A percentile compares a stretch with the other conserved stretches of the same genome.
Conservation (phyloP, 2,113 vertebrate genomes). For the Nerophis ophidion region DNA sequence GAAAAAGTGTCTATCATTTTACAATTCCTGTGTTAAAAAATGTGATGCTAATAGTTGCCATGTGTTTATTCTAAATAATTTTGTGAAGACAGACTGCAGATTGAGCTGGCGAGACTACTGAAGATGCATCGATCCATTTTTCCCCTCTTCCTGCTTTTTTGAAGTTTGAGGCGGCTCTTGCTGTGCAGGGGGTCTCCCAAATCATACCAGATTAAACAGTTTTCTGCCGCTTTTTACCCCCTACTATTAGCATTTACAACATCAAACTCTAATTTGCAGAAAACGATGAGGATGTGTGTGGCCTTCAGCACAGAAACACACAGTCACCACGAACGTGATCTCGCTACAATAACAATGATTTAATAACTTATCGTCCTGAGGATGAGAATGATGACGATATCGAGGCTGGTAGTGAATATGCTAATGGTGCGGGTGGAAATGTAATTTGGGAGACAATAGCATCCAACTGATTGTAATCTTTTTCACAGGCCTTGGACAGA, state of each 20-base stretch:
- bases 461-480: not conserved
- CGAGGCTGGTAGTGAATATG: slow-evolving; percentile 3
- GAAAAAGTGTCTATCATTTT: not conserved
- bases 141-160: slow-evolving; percentile 6
- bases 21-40: not conserved
- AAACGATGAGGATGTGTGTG: not conserved
- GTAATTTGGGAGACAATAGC: slow-evolving; percentile 9
- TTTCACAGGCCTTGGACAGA: slow-evolving; percentile 81
- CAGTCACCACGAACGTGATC: not conserved
- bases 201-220: too few relatives aligned
- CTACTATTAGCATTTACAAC: slow-evolving; percentile 23
- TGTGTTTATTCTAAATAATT: not conserved
- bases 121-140: slow-evolving; percentile 15
- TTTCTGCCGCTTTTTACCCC: slow-evolving; percentile 2
- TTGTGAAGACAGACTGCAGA: not conserved
- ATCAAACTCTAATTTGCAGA: not conserved
- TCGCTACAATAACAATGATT: slow-evolving; percentile 1
- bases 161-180: slow-evolving; percentile 24
- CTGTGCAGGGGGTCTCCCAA: not conserved
- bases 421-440: not conserved
- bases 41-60: not conserved
- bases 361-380: slow-evolving; percentile 4
- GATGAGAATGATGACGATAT: slow-evolving; percentile 4
- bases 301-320: not conserved
- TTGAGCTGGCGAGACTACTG: not conserved